phyloP scores from a whole-genome alignment of 2,113 vertebrate species.

The Corythoichthys intestinalis region DNA sequence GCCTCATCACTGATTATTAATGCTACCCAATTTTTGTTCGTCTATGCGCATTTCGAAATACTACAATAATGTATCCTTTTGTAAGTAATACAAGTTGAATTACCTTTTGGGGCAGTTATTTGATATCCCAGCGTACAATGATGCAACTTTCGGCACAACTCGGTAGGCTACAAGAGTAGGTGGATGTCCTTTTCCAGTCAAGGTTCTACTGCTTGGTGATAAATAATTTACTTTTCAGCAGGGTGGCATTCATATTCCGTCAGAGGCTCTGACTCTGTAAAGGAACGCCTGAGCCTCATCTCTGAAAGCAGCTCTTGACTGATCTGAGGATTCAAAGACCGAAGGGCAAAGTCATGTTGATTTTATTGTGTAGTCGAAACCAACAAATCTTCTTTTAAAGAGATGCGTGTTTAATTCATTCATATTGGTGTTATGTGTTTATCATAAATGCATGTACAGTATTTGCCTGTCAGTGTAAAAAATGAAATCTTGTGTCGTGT shows the following conservation, averaged over 20 bases:
- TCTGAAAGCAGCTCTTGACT: background rate
- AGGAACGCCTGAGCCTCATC: background rate
- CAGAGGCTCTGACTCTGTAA: background rate
- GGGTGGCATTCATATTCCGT: background rate
- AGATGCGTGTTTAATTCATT: background rate
- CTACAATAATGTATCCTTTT: no score
- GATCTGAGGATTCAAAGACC: background rate
- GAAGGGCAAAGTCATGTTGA: background rate
- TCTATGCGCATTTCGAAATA: no score
- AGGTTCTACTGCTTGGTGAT: background rate
- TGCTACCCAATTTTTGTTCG: no score
- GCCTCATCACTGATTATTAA: no score
- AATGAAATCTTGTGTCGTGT: no score
- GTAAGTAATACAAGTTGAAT: no score
- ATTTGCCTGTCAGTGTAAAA: no score
- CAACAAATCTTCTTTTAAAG: background rate
- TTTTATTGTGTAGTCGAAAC: background rate
- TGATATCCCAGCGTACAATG: no score
- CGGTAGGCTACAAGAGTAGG: background rate
- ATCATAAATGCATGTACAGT: no score
- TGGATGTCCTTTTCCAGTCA: background rate
- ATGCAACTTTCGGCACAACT: no score
- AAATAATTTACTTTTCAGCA: background rate
- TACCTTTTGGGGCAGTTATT: no score
- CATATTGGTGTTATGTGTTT: background rate